phyloP scores from a whole-genome alignment of 1,140 invertebrate species.

The Bombus superbus region DNA sequence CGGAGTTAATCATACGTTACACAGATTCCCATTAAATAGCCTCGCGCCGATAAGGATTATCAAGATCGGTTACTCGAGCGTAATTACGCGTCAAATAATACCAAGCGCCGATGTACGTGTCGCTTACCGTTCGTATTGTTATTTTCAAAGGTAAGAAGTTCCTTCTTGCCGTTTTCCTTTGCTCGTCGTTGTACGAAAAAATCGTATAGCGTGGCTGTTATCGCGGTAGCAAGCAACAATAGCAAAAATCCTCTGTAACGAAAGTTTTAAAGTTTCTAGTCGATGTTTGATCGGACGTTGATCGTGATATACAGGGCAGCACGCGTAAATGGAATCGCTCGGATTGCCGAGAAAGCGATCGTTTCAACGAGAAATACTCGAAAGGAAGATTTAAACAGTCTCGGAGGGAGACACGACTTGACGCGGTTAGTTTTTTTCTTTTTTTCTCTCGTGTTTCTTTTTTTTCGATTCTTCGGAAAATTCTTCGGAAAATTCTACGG shows the following conservation, averaged over 20 bases:
- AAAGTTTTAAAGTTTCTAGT: background rate
- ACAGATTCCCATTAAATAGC: rapidly evolving
- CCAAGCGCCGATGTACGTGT: rapidly evolving
- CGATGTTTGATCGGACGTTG: background rate
- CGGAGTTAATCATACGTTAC: background rate
- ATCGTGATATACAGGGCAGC: no score
- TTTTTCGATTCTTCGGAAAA: no score
- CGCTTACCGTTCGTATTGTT: slow-evolving; percentile 60
- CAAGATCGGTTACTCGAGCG: background rate
- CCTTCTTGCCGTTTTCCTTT: slow-evolving; percentile 47
- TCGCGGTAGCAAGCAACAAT: slow-evolving; percentile 43
- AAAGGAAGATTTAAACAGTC: rapidly evolving
- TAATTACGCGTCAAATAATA: background rate
- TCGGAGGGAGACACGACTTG: rapidly evolving
- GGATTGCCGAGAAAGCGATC: no score
- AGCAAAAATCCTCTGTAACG: slow-evolving; percentile 58
- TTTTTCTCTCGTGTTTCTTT: no score
- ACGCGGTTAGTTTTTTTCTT: no score
- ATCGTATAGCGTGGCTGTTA: slow-evolving; percentile 73
- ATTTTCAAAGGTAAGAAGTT: slow-evolving; percentile 58
- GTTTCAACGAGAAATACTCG: no score
- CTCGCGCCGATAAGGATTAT: background rate
- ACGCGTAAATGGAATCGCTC: rapidly evolving
- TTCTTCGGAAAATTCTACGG: no score
- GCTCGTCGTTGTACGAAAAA: slow-evolving; percentile 52